These are phyloP conservation scores for Paratilapia polleni DNA, from an alignment of 2,113 vertebrate genomes.

Conservation along the genomic window DNA sequence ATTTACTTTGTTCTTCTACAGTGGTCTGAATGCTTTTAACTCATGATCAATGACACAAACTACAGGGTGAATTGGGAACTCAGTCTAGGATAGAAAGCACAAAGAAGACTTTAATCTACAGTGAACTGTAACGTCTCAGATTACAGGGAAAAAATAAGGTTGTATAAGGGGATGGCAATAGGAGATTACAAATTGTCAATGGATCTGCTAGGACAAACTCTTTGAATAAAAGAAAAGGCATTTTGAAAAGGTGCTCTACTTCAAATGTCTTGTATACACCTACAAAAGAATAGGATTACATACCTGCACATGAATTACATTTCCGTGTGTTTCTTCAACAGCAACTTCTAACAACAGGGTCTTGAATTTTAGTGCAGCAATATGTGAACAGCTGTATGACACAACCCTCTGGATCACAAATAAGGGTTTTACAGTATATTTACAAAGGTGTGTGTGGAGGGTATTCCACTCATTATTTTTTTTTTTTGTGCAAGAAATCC, in stretches of 20 bases:
- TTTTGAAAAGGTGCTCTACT: background rate
- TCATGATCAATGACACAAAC: constrained; percentile 58
- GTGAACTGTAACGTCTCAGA: background rate
- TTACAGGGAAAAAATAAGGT: background rate
- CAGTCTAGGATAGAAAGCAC: constrained; percentile 27
- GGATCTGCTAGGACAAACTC: background rate
- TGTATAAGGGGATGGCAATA: background rate
- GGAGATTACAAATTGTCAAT: background rate
- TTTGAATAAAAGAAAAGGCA: background rate
- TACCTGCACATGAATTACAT: background rate
- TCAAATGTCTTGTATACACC: background rate
- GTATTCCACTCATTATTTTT: background rate
- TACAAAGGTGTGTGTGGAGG: background rate
- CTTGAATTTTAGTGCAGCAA: background rate
- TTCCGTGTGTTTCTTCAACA: background rate
- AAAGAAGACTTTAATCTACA: background rate
- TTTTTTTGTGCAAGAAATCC: background rate
- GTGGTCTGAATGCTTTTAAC: constrained; percentile 26
- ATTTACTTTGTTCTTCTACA: constrained; percentile 38
- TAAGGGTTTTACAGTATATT: background rate
- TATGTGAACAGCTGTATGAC: background rate
- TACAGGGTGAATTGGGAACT: constrained; percentile 26
- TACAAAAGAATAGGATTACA: background rate
- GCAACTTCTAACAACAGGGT: background rate
- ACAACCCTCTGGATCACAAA: background rate